phyloP scores from a whole-genome alignment of 2,797 vertebrate species.

The Pelobates cultripes region DNA sequence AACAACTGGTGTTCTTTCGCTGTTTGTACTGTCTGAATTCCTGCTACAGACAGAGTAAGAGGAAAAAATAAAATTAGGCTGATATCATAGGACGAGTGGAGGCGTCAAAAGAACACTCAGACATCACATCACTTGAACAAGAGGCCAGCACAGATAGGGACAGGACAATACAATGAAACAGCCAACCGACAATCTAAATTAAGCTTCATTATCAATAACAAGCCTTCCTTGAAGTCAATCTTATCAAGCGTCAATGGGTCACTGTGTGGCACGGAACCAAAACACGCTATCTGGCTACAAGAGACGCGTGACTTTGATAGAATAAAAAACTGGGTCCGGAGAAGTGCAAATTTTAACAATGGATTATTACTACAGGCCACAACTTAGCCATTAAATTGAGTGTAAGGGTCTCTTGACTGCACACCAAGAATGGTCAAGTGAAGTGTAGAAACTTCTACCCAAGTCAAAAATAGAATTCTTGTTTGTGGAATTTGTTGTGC shows the following conservation, averaged over 20 bases:
- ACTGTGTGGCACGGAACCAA: slow-evolving; percentile 21
- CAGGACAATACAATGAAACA: slow-evolving; percentile 1
- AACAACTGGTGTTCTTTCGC: neutral
- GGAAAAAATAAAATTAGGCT: slow-evolving; percentile 21
- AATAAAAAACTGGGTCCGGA: neutral
- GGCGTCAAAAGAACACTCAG: slow-evolving; percentile 46
- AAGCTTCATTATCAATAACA: slow-evolving; percentile 29
- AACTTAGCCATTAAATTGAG: no score
- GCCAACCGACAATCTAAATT: slow-evolving; percentile 28
- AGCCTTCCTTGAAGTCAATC: slow-evolving; percentile 25
- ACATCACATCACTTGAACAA: slow-evolving; percentile 43
- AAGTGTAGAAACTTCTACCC: neutral
- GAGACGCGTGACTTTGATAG: slow-evolving; percentile 23
- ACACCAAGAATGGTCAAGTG: neutral
- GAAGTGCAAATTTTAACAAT: no score
- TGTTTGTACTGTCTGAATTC: slow-evolving; percentile 18
- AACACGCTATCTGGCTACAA: slow-evolving; percentile 32
- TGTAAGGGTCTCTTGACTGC: no score
- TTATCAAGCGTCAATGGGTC: slow-evolving; percentile 28
- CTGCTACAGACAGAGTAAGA: neutral
- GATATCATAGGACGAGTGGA: slow-evolving; percentile 23
- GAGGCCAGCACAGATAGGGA: slow-evolving; percentile 13
- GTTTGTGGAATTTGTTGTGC: no score
- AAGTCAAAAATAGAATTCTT: no score
- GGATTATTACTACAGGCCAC: no score